Evolutionary conservation across 2,797 vertebrate genomes (phyloP), one percentile per base, ranked within the genome.

Genomic region (Nyctalus aviator): DNA sequence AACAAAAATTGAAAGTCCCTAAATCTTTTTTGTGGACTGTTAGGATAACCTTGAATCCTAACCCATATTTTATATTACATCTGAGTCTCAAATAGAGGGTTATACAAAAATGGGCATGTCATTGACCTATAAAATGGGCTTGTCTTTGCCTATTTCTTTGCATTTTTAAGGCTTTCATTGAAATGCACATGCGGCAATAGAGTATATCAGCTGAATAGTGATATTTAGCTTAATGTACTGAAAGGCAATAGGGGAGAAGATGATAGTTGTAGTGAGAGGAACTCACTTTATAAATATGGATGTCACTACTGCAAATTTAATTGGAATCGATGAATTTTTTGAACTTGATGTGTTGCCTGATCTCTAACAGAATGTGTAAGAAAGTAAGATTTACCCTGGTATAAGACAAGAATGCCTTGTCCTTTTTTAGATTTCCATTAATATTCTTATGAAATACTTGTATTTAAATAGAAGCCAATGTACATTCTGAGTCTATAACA

Each of bases 221-320:
- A 95, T 92, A 79, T 23, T 94, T 87, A 89, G 66, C 44, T 84
- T 93, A 84, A n/a, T 84, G 20, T 44, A 82, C 62, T 27, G 84
- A 93, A 55, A 75, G 12, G 25, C 41, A 92, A 12, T 78, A 86
- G 35, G 77, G 44, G 84, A 91, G 62, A 82, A 83, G 64, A 75
- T 57, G 35, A 84, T 91, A 92, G 77, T 35, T 92, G 17, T 73
- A 76, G 69, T 91, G 90, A 92, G 62, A 95, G 44, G n/a, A 76
- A 68, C 82, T 87, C 18, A 41, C 62, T 94, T 88, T 92, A 95
- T 90, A 95, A 90, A 93, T 95, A 46, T 90, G 53, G 20, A 62
- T 84, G 55, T 88, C 17, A 73, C 23, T 91, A 84, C 85, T 62
- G 55, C 46, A 81, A 53, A 76, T 93, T 95, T 94, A 92, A 88